These are phyloP conservation scores for Torymus auratus DNA, from an alignment of 2,888 invertebrate species.

Conservation along the genomic window DNA sequence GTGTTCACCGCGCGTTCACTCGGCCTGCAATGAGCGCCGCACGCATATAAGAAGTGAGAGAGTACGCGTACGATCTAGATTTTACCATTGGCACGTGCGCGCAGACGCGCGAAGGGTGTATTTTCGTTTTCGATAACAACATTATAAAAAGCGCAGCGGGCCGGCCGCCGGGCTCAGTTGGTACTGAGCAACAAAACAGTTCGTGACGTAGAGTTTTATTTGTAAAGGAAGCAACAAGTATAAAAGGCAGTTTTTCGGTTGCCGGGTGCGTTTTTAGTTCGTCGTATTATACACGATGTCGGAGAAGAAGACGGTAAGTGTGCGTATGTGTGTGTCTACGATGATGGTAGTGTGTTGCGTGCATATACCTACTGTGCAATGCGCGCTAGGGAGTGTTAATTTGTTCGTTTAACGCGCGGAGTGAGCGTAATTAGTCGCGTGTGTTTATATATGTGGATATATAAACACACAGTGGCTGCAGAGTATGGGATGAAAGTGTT, in stretches of 20 bases:
- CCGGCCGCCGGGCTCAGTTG: constrained; percentile 18
- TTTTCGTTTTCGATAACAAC: constrained; percentile 62
- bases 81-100: constrained; percentile 63
- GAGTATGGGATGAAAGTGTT: too few relatives aligned
- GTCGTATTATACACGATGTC: constrained; percentile 8
- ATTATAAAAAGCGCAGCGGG: constrained; percentile 48
- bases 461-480: too few relatives aligned
- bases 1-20: too few relatives aligned
- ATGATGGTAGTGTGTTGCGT: too few relatives aligned
- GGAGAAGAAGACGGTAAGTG: constrained; percentile 42
- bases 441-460: neutral
- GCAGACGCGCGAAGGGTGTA: constrained; percentile 48
- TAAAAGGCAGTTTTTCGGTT: too few relatives aligned
- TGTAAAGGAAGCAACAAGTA: too few relatives aligned
- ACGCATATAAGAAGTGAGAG: too few relatives aligned
- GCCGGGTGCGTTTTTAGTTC: too few relatives aligned
- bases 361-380: too few relatives aligned
- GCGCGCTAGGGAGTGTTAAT: constrained; percentile 3
- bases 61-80: constrained; percentile 64
- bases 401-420: constrained; percentile 12
- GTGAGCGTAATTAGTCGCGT: constrained; percentile 25
- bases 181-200: neutral
- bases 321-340: too few relatives aligned
- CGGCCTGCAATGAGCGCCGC: too few relatives aligned
- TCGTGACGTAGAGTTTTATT: neutral